Conservation (phyloP, 2,888 invertebrate genomes). For the Cancer borealis region DNA sequence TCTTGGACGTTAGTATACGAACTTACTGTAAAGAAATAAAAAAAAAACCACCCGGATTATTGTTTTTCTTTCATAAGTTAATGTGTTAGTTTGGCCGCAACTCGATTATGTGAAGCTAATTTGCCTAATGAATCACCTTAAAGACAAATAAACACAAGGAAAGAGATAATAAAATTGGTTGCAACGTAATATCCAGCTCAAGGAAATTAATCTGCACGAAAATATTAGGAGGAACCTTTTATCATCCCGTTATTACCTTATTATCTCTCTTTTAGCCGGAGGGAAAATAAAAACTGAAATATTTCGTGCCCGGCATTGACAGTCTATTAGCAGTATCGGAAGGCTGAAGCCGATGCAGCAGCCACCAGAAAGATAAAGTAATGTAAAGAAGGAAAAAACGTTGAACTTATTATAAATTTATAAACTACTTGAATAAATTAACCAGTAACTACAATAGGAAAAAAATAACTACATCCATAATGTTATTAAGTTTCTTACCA, state of each 20-base stretch:
- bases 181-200: background rate
- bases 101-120: background rate
- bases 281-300: background rate
- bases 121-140: background rate
- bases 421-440: background rate
- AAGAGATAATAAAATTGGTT: background rate
- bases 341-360: background rate
- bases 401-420: background rate
- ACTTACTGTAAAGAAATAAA: background rate
- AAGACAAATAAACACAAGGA: background rate
- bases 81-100: background rate
- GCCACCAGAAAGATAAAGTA: background rate
- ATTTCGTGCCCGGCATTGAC: background rate
- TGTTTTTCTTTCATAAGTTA: background rate
- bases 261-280: background rate
- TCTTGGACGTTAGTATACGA: background rate
- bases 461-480: background rate
- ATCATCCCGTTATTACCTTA: background rate
- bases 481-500: background rate
- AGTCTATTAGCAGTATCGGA: background rate
- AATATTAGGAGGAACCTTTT: background rate
- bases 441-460: background rate
- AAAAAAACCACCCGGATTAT: background rate
- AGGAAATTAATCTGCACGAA: background rate
- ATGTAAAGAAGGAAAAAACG: background rate